Conservation (phyloP, 2,113 vertebrate species). For the Ascaphus truei region DNA sequence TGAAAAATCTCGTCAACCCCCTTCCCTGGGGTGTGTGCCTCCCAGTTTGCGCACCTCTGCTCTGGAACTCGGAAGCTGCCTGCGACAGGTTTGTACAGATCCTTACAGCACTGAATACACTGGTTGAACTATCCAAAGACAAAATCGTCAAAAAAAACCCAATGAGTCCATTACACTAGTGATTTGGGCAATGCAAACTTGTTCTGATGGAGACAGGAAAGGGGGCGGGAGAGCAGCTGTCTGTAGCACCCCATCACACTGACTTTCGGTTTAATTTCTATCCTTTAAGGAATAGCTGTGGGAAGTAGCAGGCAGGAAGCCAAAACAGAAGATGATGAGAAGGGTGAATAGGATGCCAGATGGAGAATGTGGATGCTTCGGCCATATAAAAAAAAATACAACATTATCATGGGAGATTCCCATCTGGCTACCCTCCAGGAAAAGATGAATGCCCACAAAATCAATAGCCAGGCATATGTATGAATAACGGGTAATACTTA, state of each 20-base stretch:
- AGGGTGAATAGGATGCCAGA: constrained; percentile 23
- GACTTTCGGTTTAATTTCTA: constrained; percentile 14
- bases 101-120: no score
- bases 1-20: no score
- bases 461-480: no score
- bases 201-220: no score
- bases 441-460: no score
- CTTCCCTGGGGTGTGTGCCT: no score
- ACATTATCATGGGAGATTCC: neutral
- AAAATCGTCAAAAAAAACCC: no score
- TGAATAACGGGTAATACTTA: no score
- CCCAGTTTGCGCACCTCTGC: no score
- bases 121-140: no score
- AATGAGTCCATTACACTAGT: neutral
- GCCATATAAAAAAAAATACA: neutral
- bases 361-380: neutral
- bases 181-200: neutral
- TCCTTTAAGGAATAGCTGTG: constrained; percentile 18
- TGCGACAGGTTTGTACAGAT: no score
- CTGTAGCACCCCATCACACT: constrained; percentile 7
- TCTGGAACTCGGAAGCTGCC: no score
- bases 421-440: neutral
- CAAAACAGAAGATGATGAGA: constrained; percentile 27
- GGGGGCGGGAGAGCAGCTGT: neutral
- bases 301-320: constrained; percentile 9